Evolutionary conservation across 2,797 vertebrate species (phyloP), one percentile per base, ranked within the genome.

Genomic region (Ceyx erithaca): DNA sequence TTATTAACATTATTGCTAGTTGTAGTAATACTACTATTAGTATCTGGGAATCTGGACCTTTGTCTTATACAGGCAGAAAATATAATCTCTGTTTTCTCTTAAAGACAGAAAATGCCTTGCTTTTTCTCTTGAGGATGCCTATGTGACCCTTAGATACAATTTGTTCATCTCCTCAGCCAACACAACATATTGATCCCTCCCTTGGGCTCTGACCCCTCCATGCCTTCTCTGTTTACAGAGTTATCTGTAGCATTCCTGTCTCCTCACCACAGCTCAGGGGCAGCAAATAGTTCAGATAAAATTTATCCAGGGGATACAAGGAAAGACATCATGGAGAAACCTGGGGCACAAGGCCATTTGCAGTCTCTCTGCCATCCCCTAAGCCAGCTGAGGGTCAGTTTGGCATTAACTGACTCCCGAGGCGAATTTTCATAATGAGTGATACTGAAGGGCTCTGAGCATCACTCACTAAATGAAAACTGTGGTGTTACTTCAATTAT

Each of bases 281-380:
- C 97, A 97, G 96, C 98, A 97, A 98, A 98, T 97, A 97, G 97
- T 98, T 98, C 98, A 95, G 97, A 95, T 98, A 97, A 98, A 98
- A 98, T 96, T 97, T 97, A 94, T 95, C 92, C 2, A 1, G 22
- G 1, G 59, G 49, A 69, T 80, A 54, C 54, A 67, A 89, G 86
- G 58, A 86, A 93, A 87, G 68, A 84, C 0, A 5, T 84, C 82
- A 91, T 46, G 68, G 82, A 62, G 89, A 76, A 91, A 78, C 12
- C 9, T 0, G 1, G 72, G 85, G 72, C 80, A 84, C 0, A 2
- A 67, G 92, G 87, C 82, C 87, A 26, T 70, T 62, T 0, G 0
- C 4, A 12, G 40, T 14, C 58, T 76, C 67, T 72, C 59, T 92
- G 51, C 67, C 35, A 9, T 78, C 88, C 54, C 14, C 9, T 79